Percentiles rank a stretch among this genome's conserved stretches.
Evolutionary conservation across 2,113 vertebrate genomes (phyloP).

Genomic region (Sinosuthora webbiana): DNA sequence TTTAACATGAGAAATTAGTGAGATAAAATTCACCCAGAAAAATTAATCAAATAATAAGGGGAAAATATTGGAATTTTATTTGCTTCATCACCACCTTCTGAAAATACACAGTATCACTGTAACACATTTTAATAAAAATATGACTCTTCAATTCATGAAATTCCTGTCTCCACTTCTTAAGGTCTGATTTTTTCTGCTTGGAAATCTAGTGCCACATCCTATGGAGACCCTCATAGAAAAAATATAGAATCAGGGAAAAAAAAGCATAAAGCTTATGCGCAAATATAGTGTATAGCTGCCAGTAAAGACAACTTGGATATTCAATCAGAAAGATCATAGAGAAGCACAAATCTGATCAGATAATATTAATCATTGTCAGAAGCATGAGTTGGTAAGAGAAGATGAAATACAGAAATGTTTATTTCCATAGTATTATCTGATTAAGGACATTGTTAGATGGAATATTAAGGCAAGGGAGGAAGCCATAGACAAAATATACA

Average conservation of each 20-base stretch:
- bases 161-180: neutral
- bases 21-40: neutral
- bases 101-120: neutral
- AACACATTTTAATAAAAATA: neutral
- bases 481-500: neutral
- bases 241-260: neutral
- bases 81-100: accelerated
- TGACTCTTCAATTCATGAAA: neutral
- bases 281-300: neutral
- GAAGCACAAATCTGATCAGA: neutral
- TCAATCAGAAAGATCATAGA: neutral
- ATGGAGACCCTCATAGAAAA: neutral
- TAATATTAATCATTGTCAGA: neutral
- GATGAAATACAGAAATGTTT: neutral
- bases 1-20: neutral
- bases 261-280: neutral
- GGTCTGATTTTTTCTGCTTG: neutral
- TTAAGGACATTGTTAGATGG: neutral
- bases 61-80: neutral
- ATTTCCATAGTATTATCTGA: neutral
- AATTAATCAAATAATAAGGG: neutral
- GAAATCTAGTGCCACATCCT: neutral
- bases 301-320: neutral
- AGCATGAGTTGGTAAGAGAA: neutral
- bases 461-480: neutral